phyloP scores from a whole-genome alignment of 1,140 invertebrate species.

The Lordiphosa stackelbergi region DNA sequence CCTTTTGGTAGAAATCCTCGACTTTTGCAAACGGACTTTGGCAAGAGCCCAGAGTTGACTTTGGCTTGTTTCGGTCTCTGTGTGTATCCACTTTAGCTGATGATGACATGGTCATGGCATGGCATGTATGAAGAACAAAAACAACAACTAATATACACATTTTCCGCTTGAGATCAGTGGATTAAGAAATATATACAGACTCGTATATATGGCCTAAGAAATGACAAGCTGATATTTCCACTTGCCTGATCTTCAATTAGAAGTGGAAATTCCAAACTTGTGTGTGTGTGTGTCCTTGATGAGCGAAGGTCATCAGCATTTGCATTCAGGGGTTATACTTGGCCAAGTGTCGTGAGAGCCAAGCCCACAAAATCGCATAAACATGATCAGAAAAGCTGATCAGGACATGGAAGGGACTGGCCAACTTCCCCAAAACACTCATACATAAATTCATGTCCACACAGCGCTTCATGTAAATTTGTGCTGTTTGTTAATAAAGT shows the following conservation, averaged over 20 bases:
- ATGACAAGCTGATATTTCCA: slow-evolving; percentile 54
- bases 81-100: slow-evolving; percentile 63
- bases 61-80: slow-evolving; percentile 25
- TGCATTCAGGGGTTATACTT: slow-evolving; percentile 37
- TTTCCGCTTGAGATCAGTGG: slow-evolving; percentile 69
- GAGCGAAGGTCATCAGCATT: slow-evolving; percentile 66
- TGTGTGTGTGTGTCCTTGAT: slow-evolving; percentile 52
- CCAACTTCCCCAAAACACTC: slow-evolving; percentile 26
- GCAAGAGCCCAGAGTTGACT: slow-evolving; percentile 20
- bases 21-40: slow-evolving; percentile 74
- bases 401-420: slow-evolving; percentile 23
- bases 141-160: slow-evolving; percentile 53
- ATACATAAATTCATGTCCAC: slow-evolving; percentile 63
- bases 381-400: slow-evolving; percentile 55
- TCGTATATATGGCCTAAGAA: slow-evolving; percentile 25
- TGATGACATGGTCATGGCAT: slow-evolving; percentile 66
- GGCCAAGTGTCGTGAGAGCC: slow-evolving; percentile 52
- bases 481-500: slow-evolving; percentile 50
- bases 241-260: slow-evolving; percentile 59
- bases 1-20: slow-evolving; percentile 75
- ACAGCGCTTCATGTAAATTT: slow-evolving; percentile 35
- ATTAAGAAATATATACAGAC: slow-evolving; percentile 38
- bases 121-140: slow-evolving; percentile 20
- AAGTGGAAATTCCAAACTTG: slow-evolving; percentile 14
- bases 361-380: slow-evolving; percentile 66